These are phyloP conservation scores for Melanaphis sacchari DNA, from an alignment of 1,140 invertebrate species.

Conservation along the genomic window DNA sequence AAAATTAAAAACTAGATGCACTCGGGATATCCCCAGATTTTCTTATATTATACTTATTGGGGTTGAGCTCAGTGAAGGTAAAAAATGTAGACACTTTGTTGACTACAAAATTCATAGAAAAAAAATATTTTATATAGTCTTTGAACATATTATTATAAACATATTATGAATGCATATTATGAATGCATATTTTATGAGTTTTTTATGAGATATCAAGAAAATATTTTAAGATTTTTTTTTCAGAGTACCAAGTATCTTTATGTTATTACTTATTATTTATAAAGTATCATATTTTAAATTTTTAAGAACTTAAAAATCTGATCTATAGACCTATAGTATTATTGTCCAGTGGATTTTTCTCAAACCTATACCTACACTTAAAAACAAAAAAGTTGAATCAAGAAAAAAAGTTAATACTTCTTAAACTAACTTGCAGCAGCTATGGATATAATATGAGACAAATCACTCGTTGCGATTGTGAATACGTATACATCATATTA, in stretches of 20 bases:
- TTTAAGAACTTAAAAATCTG: background rate
- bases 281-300: background rate
- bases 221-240: background rate
- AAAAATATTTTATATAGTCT: too few relatives aligned
- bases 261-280: too few relatives aligned
- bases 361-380: background rate
- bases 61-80: background rate
- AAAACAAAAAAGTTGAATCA: background rate
- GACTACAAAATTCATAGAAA: background rate
- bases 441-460: background rate
- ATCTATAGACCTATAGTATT: background rate
- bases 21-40: too few relatives aligned
- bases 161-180: too few relatives aligned
- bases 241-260: too few relatives aligned
- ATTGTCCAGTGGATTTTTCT: background rate
- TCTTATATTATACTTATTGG: background rate
- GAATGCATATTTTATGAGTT: background rate
- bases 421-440: background rate
- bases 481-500: background rate
- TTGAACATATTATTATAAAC: too few relatives aligned
- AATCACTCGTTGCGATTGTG: background rate
- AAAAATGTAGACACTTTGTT: background rate
- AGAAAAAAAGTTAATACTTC: background rate
- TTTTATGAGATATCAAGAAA: background rate
- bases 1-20: too few relatives aligned